Conservation (phyloP, 2,888 invertebrate species). For the Rhaphigaster nebulosa region DNA sequence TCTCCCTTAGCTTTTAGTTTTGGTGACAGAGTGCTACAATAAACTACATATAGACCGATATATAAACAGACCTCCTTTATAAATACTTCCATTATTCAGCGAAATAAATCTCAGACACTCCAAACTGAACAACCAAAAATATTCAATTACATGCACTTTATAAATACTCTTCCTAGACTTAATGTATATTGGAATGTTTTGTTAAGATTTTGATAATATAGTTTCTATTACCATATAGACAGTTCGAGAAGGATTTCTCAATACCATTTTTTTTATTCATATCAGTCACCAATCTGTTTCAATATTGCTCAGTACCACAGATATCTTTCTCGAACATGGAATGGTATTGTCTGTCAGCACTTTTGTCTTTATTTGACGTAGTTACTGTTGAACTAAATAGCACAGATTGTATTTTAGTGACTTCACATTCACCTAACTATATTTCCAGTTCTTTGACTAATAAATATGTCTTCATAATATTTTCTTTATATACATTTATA, state of each 20-base stretch:
- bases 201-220: background rate
- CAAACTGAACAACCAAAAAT: background rate
- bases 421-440: conserved; percentile 4
- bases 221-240: background rate
- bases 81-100: background rate
- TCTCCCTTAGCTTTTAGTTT: background rate
- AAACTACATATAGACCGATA: background rate
- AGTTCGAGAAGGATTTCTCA: background rate
- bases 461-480: conserved; percentile 6
- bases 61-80: background rate
- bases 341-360: background rate
- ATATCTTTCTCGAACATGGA: background rate
- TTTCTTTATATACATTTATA: background rate
- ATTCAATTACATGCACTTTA: background rate
- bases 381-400: background rate
- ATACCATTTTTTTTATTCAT: background rate
- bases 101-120: background rate
- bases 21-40: background rate
- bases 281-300: too few relatives aligned
- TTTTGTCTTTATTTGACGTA: conserved; percentile 4
- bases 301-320: too few relatives aligned
- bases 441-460: conserved; percentile 35
- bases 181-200: conserved; percentile 6
- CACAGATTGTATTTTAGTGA: conserved; percentile 2
- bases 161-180: background rate